Evolutionary conservation across 2,797 vertebrate species (phyloP), one percentile per base, ranked within the genome.

Genomic region (Hyperoplus immaculatus): DNA sequence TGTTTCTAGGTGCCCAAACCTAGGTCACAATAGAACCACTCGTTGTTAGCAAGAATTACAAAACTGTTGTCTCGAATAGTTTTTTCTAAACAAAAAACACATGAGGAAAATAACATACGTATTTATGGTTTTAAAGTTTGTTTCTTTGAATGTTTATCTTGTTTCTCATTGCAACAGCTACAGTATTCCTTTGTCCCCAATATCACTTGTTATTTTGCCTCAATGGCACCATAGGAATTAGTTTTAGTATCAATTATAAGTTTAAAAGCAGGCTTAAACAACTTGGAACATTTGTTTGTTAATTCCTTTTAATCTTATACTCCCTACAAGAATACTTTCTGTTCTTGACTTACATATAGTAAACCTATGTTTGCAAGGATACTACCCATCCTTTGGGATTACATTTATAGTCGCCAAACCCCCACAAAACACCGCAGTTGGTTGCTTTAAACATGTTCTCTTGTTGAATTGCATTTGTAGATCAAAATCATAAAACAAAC

Each of bases 341-440:
- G 5, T 42, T 54, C 16, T 59, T 53, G 18, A 10, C 2, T 66
- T 29, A 1, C 11, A 62, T 57, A 50, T 18, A 67, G 55, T 38
- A 29, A 29, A 8, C 18, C n/a, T 55, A 13, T 67, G 8, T 12
- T 13, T 13, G 2, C 36, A 58, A 21, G 43, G 46, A 63, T 47
- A 8, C 38, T 41, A 12, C 63, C 65, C 56, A 15, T 43, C 42
- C 42, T 55, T 41, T 36, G 56, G 57, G 39, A 73, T 78, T 76
- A 81, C 6, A 51, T 64, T 4, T 21, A 14, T 41, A 73, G 71
- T 63, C 71, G 55, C 29, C 41, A 60, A 77, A 45, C 47, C 59
- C 38, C 36, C 67, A 61, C 66, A 63, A 36, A 60, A 56, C 16
- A 43, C 62, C 63, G 57, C 54, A 2, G 18, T 63, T 61, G 69